These are phyloP conservation scores for Craterocephalus amniculus DNA, from an alignment of 2,797 vertebrate species.

Conservation along the genomic window DNA sequence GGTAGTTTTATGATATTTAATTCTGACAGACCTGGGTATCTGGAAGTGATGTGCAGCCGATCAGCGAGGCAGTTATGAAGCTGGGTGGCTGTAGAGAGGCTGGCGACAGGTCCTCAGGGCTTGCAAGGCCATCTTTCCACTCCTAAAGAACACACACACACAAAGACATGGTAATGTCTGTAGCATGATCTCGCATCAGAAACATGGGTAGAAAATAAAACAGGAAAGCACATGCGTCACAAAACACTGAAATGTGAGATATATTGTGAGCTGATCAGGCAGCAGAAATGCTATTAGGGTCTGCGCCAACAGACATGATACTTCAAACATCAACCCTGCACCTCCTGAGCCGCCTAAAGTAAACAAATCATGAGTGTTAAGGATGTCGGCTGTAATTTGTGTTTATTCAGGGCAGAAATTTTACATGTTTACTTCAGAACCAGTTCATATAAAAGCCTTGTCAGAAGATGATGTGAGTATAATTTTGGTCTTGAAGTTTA, in stretches of 20 bases:
- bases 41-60: slow-evolving; percentile 74
- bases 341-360: slow-evolving; percentile 14
- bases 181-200: slow-evolving; percentile 11
- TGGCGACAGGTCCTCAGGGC: slow-evolving; percentile 79
- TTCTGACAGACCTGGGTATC: slow-evolving; percentile 74
- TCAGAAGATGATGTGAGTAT: slow-evolving; percentile 3
- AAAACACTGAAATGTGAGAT: slow-evolving; percentile 19
- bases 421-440: slow-evolving; percentile 50
- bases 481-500: slow-evolving; percentile 38
- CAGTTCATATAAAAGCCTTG: slow-evolving; percentile 22
- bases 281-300: slow-evolving; percentile 35
- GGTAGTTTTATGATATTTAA: slow-evolving; percentile 9
- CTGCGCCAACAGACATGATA: slow-evolving; percentile 29
- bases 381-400: slow-evolving; percentile 38
- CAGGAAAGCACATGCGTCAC: slow-evolving; percentile 31
- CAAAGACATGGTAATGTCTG: slow-evolving; percentile 21
- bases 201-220: slow-evolving; percentile 15
- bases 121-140: slow-evolving; percentile 80
- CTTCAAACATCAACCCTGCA: slow-evolving; percentile 33
- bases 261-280: slow-evolving; percentile 27
- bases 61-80: slow-evolving; percentile 77
- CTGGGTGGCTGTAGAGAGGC: slow-evolving; percentile 76
- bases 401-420: slow-evolving; percentile 41
- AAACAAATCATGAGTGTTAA: slow-evolving; percentile 41
- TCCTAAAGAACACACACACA: slow-evolving; percentile 72